Evolutionary conservation across 2,113 vertebrate species (phyloP), one percentile per base, ranked within the genome.

Genomic region (Spilogale gracilis): DNA sequence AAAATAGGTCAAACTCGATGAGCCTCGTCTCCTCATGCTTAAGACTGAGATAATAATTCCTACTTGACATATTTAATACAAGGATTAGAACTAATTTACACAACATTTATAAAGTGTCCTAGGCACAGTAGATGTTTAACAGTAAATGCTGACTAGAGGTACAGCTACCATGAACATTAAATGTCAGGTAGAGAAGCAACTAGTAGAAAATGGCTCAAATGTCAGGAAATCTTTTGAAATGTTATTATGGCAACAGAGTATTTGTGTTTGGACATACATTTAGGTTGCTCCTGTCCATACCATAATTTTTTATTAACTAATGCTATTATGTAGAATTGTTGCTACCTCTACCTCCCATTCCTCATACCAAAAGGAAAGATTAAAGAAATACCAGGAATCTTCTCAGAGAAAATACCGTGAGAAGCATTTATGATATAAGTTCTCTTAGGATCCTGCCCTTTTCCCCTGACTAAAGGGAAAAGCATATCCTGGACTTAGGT

Each of bases 11-110:
- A 63, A 69, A 71, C 27, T 81, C 45, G n/a, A 48, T 52, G 5
- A 45, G 9, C 27, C 58, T 85, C 17, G 27, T 91, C 48, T 96
- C 52, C 45, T 94, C 27, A 84, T 95, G n/a, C n/a, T 91, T 89
- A 89, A 63, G 50, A 65, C 52, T 73, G 32, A 92, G 61, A 58
- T 74, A 92, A 90, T 32, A 65, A 61, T 78, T 17, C 3, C 61
- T 2, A 48, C 17, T 9, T 61, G 61, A 65, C 25, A 30, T 38
- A 1, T 43, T 78, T 89, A 61, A 65, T 89, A 20, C 1, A 87
- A 92, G 16, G 63, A 74, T 81, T 79, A 60, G 32, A 20, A 85
- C 63, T 85, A 86, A 63, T 78, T 54, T 58, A 79, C 10, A 16
- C 13, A 76, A 60, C 81, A 5, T 56, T 21, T n/a, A 56, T 86